Evolutionary conservation across 2,113 vertebrate species (phyloP).

Genomic region (Alces alces): DNA sequence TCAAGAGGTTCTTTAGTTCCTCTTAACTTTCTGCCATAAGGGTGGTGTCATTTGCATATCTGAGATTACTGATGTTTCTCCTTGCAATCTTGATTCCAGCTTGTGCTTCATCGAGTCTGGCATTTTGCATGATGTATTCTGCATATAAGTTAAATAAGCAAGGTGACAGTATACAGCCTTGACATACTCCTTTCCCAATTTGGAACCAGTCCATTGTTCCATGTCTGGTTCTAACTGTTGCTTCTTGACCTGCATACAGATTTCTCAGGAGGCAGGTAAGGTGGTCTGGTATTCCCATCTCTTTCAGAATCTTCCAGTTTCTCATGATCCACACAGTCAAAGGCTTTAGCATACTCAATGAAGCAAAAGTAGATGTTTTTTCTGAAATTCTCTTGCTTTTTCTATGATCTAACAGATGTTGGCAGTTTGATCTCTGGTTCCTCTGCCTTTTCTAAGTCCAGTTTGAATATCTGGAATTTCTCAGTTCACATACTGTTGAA

Average conservation of each 20-base stretch:
- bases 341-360: background rate
- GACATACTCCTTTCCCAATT: background rate
- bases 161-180: background rate
- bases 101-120: background rate
- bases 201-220: background rate
- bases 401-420: background rate
- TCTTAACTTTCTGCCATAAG: background rate
- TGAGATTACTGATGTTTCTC: background rate
- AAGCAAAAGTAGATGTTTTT: background rate
- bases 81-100: background rate
- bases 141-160: background rate
- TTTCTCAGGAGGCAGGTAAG: background rate
- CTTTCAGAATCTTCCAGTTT: background rate
- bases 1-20: background rate
- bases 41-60: background rate
- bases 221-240: rapidly evolving
- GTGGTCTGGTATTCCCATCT: background rate
- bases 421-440: background rate
- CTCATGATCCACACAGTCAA: background rate
- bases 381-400: background rate
- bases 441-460: background rate
- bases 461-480: background rate
- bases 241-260: background rate
- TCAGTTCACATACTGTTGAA: background rate
- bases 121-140: background rate